Percentiles rank a stretch among this genome's conserved stretches.
phyloP scores from a whole-genome alignment of 1,140 invertebrate species.

The Hesperophylax magnus region DNA sequence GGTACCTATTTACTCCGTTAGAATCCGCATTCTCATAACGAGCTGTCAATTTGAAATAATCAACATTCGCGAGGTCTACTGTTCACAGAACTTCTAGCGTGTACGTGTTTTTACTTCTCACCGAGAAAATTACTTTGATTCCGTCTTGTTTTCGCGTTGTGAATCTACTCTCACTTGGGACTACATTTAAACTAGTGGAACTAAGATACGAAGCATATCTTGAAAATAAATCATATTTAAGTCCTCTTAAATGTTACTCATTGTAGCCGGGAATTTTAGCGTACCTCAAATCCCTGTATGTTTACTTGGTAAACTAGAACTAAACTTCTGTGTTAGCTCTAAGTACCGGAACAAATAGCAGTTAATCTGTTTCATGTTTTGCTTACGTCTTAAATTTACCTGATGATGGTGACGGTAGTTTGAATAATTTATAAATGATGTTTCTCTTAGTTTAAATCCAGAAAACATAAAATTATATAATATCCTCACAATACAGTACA shows the following conservation, averaged over 20 bases:
- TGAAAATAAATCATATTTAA: slow-evolving; percentile 35
- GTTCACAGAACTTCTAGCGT: no score
- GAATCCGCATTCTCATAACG: no score
- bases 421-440: background rate
- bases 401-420: background rate
- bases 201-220: slow-evolving; percentile 3
- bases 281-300: background rate
- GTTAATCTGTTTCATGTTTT: slow-evolving; percentile 9
- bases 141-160: background rate
- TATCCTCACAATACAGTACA: no score
- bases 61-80: no score
- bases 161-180: no score
- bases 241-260: slow-evolving; percentile 5
- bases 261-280: background rate
- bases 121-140: background rate
- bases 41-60: no score
- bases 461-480: no score
- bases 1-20: no score
- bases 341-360: slow-evolving; percentile 7
- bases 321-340: background rate
- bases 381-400: background rate
- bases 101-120: background rate
- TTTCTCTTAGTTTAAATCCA: no score
- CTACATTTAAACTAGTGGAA: background rate
- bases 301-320: slow-evolving; percentile 24